Percentiles rank a stretch among this genome's conserved stretches.
phyloP scores from a whole-genome alignment of 2,113 vertebrate genomes.

The Butorides virescens region DNA sequence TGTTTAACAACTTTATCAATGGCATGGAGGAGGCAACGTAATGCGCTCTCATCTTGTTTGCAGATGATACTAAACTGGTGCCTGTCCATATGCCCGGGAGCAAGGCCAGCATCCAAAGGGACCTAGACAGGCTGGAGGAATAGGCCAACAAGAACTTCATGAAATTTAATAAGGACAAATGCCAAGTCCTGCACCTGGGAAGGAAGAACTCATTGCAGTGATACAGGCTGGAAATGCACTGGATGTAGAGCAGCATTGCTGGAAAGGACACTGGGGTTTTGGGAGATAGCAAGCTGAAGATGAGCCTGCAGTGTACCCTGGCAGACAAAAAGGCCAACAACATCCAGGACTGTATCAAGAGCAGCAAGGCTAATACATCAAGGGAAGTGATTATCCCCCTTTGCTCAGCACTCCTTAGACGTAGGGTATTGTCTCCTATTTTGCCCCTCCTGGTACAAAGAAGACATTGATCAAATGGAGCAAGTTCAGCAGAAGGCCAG shows the following conservation, averaged over 20 bases:
- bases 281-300: background rate
- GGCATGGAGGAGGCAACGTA: background rate
- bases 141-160: background rate
- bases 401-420: background rate
- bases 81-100: background rate
- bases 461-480: background rate
- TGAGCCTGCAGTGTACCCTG: background rate
- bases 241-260: background rate
- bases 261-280: background rate
- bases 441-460: background rate
- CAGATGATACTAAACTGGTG: background rate
- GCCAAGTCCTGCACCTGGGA: background rate
- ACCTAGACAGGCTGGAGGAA: background rate
- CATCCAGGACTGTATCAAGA: background rate
- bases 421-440: background rate
- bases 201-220: background rate
- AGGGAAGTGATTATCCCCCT: background rate
- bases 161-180: background rate
- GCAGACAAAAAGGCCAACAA: background rate
- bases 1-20: background rate
- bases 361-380: background rate
- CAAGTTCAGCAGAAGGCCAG: background rate
- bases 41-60: background rate
- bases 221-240: background rate
- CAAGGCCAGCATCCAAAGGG: background rate